These are phyloP conservation scores for Rhamphomyia laevipes DNA, from an alignment of 2,888 invertebrate genomes.

Conservation along the genomic window DNA sequence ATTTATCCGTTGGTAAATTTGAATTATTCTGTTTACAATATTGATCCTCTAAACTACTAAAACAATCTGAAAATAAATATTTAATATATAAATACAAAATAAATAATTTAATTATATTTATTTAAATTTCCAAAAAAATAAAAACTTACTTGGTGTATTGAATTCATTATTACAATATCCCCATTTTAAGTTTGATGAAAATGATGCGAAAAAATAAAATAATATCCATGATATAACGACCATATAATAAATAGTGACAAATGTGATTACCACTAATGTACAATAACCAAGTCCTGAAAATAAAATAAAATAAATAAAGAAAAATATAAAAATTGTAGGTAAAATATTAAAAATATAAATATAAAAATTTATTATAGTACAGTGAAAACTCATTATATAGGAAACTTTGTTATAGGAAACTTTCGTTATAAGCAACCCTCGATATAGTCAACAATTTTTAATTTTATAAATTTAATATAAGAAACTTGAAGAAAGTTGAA, in stretches of 20 bases:
- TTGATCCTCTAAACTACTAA: constrained; percentile 49
- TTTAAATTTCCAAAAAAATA: background rate
- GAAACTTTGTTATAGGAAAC: too few relatives aligned
- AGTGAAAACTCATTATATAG: too few relatives aligned
- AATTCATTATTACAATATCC: constrained; percentile 52
- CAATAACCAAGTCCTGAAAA: constrained; percentile 52
- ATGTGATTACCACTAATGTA: constrained; percentile 55
- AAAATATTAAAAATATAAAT: background rate
- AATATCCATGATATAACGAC: constrained; percentile 67
- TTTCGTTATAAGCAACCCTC: too few relatives aligned
- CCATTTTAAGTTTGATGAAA: constrained; percentile 52
- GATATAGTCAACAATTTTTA: too few relatives aligned
- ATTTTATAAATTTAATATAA: too few relatives aligned
- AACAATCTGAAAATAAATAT: constrained; percentile 42
- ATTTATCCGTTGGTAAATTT: constrained; percentile 31
- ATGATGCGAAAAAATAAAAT: constrained; percentile 61
- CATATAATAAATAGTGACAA: constrained; percentile 68
- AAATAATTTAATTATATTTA: background rate
- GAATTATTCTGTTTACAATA: constrained; percentile 39
- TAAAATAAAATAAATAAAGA: too few relatives aligned
- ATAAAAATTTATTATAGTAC: too few relatives aligned
- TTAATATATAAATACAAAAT: constrained; percentile 4
- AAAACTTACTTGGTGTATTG: constrained; percentile 46
- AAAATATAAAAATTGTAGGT: too few relatives aligned
- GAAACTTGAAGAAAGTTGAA: too few relatives aligned